Evolutionary conservation across 2,888 invertebrate species (phyloP), one percentile per base, ranked within the genome.

Genomic region (Drosophila neotestacea): DNA sequence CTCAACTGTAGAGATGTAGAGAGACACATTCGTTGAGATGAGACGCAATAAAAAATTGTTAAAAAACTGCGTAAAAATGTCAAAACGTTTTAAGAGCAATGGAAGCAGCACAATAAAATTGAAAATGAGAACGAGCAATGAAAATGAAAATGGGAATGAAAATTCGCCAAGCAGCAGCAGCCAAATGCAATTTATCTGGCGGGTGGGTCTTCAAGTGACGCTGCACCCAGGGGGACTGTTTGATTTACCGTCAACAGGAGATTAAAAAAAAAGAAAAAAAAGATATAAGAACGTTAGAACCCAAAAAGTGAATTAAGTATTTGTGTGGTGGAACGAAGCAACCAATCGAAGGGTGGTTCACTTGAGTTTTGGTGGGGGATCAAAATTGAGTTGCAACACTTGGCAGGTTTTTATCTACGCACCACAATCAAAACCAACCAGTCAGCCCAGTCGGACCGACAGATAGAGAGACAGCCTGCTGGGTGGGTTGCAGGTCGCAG

Each of bases 171-270:
- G 44, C 48, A 64, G 75, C 75, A 79, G 70, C 79, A 79, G 70
- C 58, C 73, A 85, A 85, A 85, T 85, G 85, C 84, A 85, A 85
- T 85, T 85, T 85, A 87, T 85, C 55, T 63, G 60, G 52, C 56
- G 78, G 70, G 52, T 70, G 65, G 64, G 66, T 59, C 59, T 58
- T 62, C 88, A 84, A 79, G 79, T 87, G 88, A 56, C 77, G 81
- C 72, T 81, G 86, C 79, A 88, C 87, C 88, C 87, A 86, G 80
- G 86, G 87, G 89, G 84, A 88, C 82, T 70, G 80, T 88, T 88
- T 88, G 90, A 90, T 88, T 88, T 88, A 88, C 88, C 89, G 87
- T 82, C 90, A 87, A 81, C 88, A 84, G 88, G 88, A 89, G 88
- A 88, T 86, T 86, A 86, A 88, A 88, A 71, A 74, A 72, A 64